Base-by-base conservation (phyloP, 1,140 invertebrate species). In the Drosophila albomicans region DNA sequence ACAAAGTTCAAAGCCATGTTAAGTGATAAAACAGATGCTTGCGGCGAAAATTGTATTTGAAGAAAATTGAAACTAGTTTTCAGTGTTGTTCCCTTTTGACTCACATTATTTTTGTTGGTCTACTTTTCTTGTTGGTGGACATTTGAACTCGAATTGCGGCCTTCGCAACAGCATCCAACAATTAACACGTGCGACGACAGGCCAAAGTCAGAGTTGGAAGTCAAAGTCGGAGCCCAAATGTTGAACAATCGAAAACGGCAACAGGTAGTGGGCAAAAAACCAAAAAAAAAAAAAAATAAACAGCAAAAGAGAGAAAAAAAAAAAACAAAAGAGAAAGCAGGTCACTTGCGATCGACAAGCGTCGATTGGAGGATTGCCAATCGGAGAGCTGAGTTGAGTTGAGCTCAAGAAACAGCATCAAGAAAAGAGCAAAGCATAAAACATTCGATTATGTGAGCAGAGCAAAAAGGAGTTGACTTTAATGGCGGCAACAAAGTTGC, bases 301-400 rank as follows among this genome's bases (percentile, higher is more conserved):
- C 11, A 41, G 52, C 51, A 15, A n/a, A 25, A n/a, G n/a, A 52
- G 28, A 28, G 28, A n/a, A n/a, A n/a, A 11, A 52, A 11, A 28
- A 32, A 25, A 10, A 57, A 57, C 32, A 78, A 82, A 92, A 91
- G 87, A 92, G 91, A 92, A 92, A 91, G 91, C 91, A 88, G 91
- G 91, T 92, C 91, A 91, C 71, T 81, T 82, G 71, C 79, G 72
- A 85, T 81, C 71, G 64, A 63, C 79, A 77, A 72, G 66, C 61
- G 64, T 32, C 64, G 69, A 77, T 75, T 70, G 75, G 82, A 74
- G 74, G 75, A 79, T 80, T 71, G 82, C 58, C 73, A 88, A 87
- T 87, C 84, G 68, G 35, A 2, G 35, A 38, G 35, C 2, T 10
- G 35, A 7, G 35, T 3, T 25, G 20, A 25, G 35, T 8, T 38